These are phyloP conservation scores for Coracias cyanogaster DNA, from an alignment of 2,797 vertebrate species.

Conservation along the genomic window DNA sequence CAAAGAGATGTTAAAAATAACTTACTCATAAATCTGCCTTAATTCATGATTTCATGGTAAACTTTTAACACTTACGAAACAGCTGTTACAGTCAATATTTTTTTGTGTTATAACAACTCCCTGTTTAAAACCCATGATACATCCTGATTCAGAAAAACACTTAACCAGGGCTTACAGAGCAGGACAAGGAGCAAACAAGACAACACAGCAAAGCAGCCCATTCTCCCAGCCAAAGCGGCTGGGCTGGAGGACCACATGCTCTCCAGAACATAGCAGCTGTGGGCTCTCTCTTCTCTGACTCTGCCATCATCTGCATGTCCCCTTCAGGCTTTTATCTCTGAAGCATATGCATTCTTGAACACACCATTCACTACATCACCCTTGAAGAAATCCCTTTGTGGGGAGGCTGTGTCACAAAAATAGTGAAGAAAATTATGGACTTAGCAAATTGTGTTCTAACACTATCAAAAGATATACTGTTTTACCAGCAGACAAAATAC, in stretches of 20 bases:
- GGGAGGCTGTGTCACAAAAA: neutral
- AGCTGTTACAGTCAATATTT: slow-evolving; percentile 42
- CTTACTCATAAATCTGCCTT: slow-evolving; percentile 64
- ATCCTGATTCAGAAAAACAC: neutral
- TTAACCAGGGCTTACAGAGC: neutral
- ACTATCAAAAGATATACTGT: neutral
- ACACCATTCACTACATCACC: neutral
- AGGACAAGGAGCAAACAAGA: neutral
- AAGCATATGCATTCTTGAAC: neutral
- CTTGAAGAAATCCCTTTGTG: neutral
- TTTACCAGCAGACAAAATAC: neutral
- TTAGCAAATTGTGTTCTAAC: neutral
- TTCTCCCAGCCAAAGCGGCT: neutral
- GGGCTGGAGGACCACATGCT: neutral
- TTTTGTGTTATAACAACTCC: neutral
- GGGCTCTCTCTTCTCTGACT: neutral
- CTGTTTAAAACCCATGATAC: slow-evolving; percentile 1
- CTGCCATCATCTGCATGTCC: neutral
- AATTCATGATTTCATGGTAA: slow-evolving; percentile 47
- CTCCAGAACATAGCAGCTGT: neutral
- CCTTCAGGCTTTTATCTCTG: neutral
- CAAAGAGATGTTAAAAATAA: slow-evolving; percentile 60
- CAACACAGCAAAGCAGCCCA: neutral
- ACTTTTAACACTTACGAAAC: slow-evolving; percentile 45
- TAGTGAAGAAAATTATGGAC: neutral